These are phyloP conservation scores for Bombus consobrinus DNA, from an alignment of 1,140 invertebrate genomes.

Conservation along the genomic window DNA sequence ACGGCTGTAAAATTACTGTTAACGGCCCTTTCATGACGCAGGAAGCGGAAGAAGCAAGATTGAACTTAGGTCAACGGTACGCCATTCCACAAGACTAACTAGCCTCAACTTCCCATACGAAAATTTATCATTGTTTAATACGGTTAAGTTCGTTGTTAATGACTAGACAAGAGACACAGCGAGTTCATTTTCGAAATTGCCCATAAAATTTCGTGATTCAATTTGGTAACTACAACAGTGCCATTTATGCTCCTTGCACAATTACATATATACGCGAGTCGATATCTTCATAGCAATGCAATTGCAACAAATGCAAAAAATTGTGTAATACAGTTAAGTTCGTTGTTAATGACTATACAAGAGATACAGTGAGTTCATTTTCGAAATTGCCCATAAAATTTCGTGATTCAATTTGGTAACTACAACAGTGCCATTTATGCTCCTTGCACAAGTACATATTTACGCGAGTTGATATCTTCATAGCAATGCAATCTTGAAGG, in stretches of 20 bases:
- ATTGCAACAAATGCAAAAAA: neutral
- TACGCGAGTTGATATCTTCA: no score
- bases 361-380: neutral
- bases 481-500: no score
- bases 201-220: neutral
- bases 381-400: neutral
- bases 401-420: neutral
- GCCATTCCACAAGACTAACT: neutral
- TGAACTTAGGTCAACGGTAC: conserved; percentile 16
- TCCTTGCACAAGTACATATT: no score
- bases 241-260: no score
- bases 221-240: neutral
- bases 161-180: no score
- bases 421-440: no score
- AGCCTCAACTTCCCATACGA: conserved; percentile 8
- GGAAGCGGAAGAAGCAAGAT: neutral
- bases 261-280: no score
- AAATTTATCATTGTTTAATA: conserved; percentile 27
- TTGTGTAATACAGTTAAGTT: neutral
- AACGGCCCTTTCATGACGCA: conserved; percentile 5
- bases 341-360: neutral
- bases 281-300: no score
- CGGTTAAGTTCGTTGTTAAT: neutral
- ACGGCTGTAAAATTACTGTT: conserved; percentile 35
- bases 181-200: neutral